Evolutionary conservation across 2,888 invertebrate genomes (phyloP), one percentile per base, ranked within the genome.

Genomic region (Apoda limacodes): DNA sequence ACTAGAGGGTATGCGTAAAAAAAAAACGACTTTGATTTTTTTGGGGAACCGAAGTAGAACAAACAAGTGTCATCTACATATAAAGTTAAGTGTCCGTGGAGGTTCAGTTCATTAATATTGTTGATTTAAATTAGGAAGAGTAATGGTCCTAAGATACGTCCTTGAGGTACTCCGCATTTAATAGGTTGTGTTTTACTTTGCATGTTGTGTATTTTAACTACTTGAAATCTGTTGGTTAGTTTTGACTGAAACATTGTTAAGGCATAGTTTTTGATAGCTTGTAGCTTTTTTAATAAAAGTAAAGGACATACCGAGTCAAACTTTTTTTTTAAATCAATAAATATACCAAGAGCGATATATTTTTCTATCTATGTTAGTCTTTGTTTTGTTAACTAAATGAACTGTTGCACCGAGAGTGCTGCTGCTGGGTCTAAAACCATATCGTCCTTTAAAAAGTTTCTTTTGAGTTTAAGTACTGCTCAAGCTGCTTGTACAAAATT

Each of bases 81-180:
- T n/a, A n/a, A n/a, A n/a, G n/a, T n/a, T n/a, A n/a, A n/a, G n/a
- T n/a, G n/a, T n/a, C n/a, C n/a, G n/a, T n/a, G n/a, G n/a, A n/a
- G n/a, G n/a, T n/a, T n/a, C n/a, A n/a, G n/a, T n/a, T n/a, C n/a
- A n/a, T n/a, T n/a, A n/a, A n/a, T n/a, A n/a, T n/a, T n/a, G n/a
- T n/a, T n/a, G 9, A 20, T 37, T 13, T 24, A 32, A 17, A 30
- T 20, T 9, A 27, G 15, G 17, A 27, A 36, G 4, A 27, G 10
- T 9, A 40, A 23, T 6, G 37, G 40, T 2, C 35, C 40, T 1
- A 41, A 5, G 9, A 37, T 35, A 2, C 35, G 35, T 1, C 40
- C 35, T 22, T 37, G 35, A 4, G 40, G 40, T 2, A 37, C 28
- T 6, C 35, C 37, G 17, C 9, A 40, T 1, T 25, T 32, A 1